Percentiles rank a stretch among this genome's conserved stretches.
Conservation (phyloP, 1,140 invertebrate species). For the Choristoneura fumiferana region DNA sequence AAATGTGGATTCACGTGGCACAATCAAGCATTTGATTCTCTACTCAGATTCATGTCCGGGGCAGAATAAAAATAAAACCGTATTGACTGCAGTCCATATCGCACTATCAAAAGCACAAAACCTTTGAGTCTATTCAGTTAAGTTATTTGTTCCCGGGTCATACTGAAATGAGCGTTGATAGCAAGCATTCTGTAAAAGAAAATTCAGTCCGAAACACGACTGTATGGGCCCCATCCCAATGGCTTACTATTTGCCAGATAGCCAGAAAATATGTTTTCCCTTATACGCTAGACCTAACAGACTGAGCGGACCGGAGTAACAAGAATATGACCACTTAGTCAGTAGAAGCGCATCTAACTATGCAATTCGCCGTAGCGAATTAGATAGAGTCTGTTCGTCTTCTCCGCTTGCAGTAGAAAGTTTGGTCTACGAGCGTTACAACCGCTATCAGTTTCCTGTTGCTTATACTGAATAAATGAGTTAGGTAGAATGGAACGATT, state of each 20-base stretch:
- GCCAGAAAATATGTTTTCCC: neutral
- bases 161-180: neutral
- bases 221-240: neutral
- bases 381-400: too few species aligned
- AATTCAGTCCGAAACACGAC: neutral
- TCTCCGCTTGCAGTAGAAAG: too few species aligned
- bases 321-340: too few species aligned
- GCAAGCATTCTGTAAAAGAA: neutral
- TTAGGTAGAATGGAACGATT: too few species aligned
- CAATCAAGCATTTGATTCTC: neutral
- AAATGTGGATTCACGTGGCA: neutral
- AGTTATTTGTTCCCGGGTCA: neutral
- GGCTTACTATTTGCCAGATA: neutral
- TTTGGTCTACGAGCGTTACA: too few species aligned
- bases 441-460: too few species aligned
- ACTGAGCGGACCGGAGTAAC: too few species aligned
- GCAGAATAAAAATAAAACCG: constrained; percentile 8
- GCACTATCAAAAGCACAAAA: too few species aligned
- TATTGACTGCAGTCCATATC: neutral
- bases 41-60: constrained; percentile 13
- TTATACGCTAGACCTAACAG: neutral
- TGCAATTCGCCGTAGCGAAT: too few species aligned
- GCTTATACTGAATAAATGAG: too few species aligned
- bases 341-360: too few species aligned
- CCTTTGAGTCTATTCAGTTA: neutral